phyloP scores from a whole-genome alignment of 2,113 vertebrate genomes.

The Crotalus helleri region DNA sequence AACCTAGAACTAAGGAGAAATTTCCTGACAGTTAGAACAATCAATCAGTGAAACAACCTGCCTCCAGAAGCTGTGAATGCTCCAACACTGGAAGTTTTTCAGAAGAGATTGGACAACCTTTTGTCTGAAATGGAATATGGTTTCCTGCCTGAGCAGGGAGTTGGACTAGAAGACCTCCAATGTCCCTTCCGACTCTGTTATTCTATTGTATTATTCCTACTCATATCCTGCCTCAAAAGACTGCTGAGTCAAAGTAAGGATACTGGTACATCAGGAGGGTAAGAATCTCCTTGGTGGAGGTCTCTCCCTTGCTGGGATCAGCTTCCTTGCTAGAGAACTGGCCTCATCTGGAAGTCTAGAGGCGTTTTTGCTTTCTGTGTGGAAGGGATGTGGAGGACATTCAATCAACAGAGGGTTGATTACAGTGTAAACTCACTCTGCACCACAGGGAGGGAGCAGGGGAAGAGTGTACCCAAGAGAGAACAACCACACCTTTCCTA shows the following conservation, averaged over 20 bases:
- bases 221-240: background rate
- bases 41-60: background rate
- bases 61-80: background rate
- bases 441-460: background rate
- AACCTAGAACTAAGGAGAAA: background rate
- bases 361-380: background rate
- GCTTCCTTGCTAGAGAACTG: background rate
- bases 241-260: background rate
- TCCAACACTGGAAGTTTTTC: background rate
- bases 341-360: background rate
- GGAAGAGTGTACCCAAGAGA: background rate
- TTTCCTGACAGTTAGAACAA: background rate
- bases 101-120: background rate
- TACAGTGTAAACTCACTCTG: conserved; percentile 7
- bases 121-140: background rate
- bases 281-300: background rate
- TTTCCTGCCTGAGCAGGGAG: background rate
- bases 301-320: background rate
- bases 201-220: background rate
- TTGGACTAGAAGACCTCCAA: background rate
- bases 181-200: background rate
- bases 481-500: background rate
- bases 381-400: background rate
- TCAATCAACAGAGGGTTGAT: background rate
- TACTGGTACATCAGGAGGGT: background rate